These are phyloP conservation scores for Athene cunicularia DNA, from an alignment of 2,113 vertebrate genomes.

Conservation along the genomic window DNA sequence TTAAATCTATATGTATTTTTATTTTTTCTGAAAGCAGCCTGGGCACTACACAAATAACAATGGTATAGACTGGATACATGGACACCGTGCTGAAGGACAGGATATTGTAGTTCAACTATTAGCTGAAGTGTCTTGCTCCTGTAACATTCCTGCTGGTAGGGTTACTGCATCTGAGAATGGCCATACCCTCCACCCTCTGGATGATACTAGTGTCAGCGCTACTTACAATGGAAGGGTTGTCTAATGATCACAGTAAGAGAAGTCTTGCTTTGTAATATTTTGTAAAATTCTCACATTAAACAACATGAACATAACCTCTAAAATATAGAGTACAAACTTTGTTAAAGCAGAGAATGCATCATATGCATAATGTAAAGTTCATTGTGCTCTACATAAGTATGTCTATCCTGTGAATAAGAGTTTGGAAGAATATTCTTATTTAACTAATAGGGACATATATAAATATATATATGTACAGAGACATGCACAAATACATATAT, in stretches of 20 bases:
- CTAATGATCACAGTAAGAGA: neutral
- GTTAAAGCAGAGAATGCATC: neutral
- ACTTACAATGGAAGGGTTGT: neutral
- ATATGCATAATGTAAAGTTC: neutral
- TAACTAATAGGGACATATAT: neutral
- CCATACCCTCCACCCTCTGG: neutral
- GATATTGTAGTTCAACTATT: neutral
- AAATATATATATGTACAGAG: neutral
- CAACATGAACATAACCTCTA: neutral
- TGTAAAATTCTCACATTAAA: neutral
- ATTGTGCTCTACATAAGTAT: neutral
- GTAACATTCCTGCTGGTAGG: neutral
- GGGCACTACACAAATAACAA: rapidly evolving
- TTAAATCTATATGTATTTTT: neutral
- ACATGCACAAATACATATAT: neutral
- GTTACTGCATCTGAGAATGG: neutral
- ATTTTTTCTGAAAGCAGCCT: neutral
- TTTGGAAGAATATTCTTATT: neutral
- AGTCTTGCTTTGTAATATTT: neutral
- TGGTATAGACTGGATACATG: neutral
- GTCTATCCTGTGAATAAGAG: neutral
- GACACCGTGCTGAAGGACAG: neutral
- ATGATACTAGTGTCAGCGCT: neutral
- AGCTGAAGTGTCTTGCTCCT: neutral
- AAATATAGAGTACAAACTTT: neutral